Conservation (phyloP, 2,888 invertebrate species). For the Leptopterna dolabrata region DNA sequence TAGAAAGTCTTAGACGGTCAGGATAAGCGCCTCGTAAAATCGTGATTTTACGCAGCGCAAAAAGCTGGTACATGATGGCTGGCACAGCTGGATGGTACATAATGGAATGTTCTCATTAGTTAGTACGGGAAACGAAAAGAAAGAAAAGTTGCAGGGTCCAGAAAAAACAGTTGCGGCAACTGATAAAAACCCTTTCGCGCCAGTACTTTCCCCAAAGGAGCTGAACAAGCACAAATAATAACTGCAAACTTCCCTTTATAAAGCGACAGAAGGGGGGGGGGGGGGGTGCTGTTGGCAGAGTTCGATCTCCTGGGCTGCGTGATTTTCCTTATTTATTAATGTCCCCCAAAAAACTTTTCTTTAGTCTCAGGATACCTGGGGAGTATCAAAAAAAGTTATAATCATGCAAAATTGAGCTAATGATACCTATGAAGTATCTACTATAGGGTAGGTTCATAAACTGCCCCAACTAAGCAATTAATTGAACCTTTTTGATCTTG, state of each 20-base stretch:
- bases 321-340: conserved; percentile 10
- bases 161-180: background rate
- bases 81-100: too few species aligned
- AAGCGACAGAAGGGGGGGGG: background rate
- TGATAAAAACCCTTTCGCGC: conserved; percentile 12
- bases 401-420: too few species aligned
- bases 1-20: too few species aligned
- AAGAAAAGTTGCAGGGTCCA: background rate
- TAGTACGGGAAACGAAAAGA: background rate
- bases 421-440: too few species aligned
- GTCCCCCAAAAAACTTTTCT: background rate
- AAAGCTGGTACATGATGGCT: too few species aligned
- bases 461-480: too few species aligned
- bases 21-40: background rate
- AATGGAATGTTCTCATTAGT: background rate
- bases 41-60: background rate
- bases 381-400: background rate
- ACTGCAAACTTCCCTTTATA: conserved; percentile 12
- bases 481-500: too few species aligned
- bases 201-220: conserved; percentile 5
- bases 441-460: too few species aligned
- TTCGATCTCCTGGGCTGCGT: background rate
- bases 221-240: conserved; percentile 27
- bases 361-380: background rate
- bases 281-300: conserved; percentile 13